Conservation (phyloP, 2,797 vertebrate genomes). For the Helarctos malayanus region DNA sequence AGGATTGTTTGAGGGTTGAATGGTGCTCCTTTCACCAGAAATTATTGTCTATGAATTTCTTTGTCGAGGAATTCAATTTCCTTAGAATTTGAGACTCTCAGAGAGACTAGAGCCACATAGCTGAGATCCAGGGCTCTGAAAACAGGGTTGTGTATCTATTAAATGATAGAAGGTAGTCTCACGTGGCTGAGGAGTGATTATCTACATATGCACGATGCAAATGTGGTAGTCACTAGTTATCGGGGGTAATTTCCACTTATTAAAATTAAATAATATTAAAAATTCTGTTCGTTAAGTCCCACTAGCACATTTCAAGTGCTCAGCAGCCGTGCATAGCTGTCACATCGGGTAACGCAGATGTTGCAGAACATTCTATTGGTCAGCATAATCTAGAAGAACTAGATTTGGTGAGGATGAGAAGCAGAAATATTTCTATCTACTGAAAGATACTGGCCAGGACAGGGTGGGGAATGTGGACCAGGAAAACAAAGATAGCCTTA, state of each 20-base stretch:
- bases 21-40: neutral
- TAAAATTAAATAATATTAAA: conserved; percentile 30
- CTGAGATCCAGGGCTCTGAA: neutral
- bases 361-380: neutral
- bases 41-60: neutral
- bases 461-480: neutral
- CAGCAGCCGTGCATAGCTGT: neutral
- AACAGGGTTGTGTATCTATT: neutral
- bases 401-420: neutral
- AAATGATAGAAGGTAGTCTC: neutral
- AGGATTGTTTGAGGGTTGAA: neutral
- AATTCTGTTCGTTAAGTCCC: neutral
- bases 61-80: neutral
- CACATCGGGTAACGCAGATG: neutral
- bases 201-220: neutral
- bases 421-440: neutral
- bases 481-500: neutral
- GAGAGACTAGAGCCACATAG: neutral
- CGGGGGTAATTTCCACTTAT: neutral
- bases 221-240: neutral
- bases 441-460: neutral
- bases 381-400: neutral
- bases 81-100: neutral
- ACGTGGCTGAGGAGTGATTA: neutral
- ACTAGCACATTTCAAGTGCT: neutral